These are phyloP conservation scores for Cataglyphis cursor DNA, from an alignment of 2,888 invertebrate genomes.

Conservation along the genomic window DNA sequence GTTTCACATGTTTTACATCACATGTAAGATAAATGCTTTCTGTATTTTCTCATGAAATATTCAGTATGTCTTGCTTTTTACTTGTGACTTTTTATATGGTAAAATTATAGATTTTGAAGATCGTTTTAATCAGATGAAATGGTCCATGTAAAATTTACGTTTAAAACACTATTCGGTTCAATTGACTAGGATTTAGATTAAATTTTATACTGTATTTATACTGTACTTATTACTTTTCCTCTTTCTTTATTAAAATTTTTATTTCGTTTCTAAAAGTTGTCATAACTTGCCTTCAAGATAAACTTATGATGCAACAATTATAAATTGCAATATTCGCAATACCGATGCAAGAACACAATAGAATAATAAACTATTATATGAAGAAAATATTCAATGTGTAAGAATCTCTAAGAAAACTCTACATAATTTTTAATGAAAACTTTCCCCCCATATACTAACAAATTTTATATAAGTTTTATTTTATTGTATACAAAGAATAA, in stretches of 20 bases:
- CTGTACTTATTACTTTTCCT: background rate
- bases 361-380: background rate
- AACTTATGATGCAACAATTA: background rate
- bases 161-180: background rate
- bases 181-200: background rate
- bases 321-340: background rate
- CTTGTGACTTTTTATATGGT: background rate
- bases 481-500: background rate
- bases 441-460: background rate
- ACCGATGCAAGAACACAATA: background rate
- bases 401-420: background rate
- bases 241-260: background rate
- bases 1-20: background rate
- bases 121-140: conserved; percentile 1
- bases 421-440: background rate
- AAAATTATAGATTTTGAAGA: background rate
- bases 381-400: background rate
- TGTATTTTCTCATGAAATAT: conserved; percentile 19
- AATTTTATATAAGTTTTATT: background rate
- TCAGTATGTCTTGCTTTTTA: background rate
- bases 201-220: background rate
- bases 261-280: background rate
- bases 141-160: conserved; percentile 2
- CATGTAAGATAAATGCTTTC: background rate
- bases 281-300: conserved; percentile 1